Evolutionary conservation across 2,888 invertebrate species (phyloP).

Genomic region (Stegana nigrithorax): DNA sequence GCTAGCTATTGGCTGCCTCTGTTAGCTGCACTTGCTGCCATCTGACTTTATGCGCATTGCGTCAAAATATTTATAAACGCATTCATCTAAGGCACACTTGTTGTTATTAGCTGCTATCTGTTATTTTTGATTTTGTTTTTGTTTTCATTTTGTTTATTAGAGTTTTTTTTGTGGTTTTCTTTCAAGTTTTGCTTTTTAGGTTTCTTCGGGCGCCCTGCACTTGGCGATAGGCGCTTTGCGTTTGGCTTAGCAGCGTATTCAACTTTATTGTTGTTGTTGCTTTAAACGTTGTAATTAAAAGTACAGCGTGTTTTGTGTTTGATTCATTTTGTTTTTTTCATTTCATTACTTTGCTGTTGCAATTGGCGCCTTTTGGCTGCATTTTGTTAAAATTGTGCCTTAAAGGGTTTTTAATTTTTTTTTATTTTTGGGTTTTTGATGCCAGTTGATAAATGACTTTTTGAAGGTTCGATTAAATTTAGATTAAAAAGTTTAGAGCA

Average conservation of each 20-base stretch:
- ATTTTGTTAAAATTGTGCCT: not conserved
- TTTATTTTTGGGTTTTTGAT: too few relatives aligned
- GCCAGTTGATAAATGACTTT: constrained; percentile 17
- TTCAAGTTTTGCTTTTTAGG: constrained; percentile 1
- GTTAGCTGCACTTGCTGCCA: constrained; percentile 4
- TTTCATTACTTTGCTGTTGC: constrained; percentile 33
- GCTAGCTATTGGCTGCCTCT: too few relatives aligned
- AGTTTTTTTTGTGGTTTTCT: constrained; percentile 1
- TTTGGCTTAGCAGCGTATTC: not conserved
- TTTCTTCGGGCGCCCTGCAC: too few relatives aligned
- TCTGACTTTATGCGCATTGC: not conserved
- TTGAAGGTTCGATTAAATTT: constrained; percentile 17
- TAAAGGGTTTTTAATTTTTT: not conserved
- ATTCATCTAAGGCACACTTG: constrained; percentile 52
- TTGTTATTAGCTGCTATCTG: constrained; percentile 20
- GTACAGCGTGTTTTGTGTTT: constrained; percentile 13
- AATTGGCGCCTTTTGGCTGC: constrained; percentile 50
- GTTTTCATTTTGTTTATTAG: not conserved
- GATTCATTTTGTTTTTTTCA: constrained; percentile 21
- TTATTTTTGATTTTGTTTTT: too few relatives aligned
- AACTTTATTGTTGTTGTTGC: constrained; percentile 13
- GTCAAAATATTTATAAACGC: constrained; percentile 62
- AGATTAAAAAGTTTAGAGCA: constrained; percentile 1
- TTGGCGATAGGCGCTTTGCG: too few relatives aligned
- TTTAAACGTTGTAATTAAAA: constrained; percentile 18